phyloP scores from a whole-genome alignment of 2,113 vertebrate species.

The Tenrec ecaudatus region DNA sequence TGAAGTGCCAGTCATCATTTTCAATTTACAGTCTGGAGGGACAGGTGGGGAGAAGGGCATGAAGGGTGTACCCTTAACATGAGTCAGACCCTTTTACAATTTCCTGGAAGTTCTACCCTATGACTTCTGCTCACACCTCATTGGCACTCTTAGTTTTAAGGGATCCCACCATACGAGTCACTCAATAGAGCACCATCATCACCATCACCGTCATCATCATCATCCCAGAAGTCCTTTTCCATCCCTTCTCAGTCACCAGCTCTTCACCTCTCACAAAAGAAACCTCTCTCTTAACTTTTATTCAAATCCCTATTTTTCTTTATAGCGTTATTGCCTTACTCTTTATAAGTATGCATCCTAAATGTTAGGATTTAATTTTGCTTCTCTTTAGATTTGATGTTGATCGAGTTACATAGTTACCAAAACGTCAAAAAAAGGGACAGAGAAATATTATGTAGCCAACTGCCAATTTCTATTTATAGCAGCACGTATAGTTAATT shows the following conservation, averaged over 20 bases:
- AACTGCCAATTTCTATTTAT: too few relatives aligned
- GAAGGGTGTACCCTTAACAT: neutral
- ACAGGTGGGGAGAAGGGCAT: neutral
- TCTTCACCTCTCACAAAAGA: neutral
- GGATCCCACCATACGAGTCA: neutral
- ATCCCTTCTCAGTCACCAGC: neutral
- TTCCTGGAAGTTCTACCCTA: too few relatives aligned
- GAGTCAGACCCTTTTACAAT: too few relatives aligned
- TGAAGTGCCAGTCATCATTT: neutral
- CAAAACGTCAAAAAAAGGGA: too few relatives aligned
- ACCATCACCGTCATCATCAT: too few relatives aligned
- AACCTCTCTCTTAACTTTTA: neutral
- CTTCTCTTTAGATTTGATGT: too few relatives aligned
- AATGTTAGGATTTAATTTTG: too few relatives aligned
- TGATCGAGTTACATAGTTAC: too few relatives aligned
- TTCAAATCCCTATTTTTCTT: neutral
- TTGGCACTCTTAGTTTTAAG: neutral
- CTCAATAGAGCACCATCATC: neutral
- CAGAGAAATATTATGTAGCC: too few relatives aligned
- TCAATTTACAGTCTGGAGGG: neutral
- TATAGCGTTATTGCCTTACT: neutral
- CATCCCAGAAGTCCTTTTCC: neutral
- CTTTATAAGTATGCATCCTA: too few relatives aligned
- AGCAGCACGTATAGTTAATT: too few relatives aligned
- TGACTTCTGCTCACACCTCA: too few relatives aligned